A percentile compares a stretch with the other conserved stretches of the same genome.
Conservation (phyloP, 2,797 vertebrate species). For the Anisognathus igniventris region DNA sequence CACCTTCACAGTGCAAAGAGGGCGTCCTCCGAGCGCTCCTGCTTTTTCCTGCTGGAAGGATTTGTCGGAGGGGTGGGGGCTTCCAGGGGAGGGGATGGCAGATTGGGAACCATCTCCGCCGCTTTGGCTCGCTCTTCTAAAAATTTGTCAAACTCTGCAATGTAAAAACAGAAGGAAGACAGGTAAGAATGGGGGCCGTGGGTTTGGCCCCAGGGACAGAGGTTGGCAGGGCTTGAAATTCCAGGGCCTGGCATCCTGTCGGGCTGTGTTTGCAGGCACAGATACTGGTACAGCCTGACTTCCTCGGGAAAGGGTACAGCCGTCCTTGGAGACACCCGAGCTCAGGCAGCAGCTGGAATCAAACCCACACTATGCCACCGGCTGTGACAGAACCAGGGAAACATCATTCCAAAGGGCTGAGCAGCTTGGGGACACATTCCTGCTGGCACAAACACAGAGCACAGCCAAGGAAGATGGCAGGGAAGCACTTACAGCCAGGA, state of each 20-base stretch:
- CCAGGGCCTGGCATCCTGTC: not conserved
- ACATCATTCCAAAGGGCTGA: slow-evolving; percentile 44
- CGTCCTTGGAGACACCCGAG: not conserved
- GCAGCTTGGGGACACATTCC: not conserved
- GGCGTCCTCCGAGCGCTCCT: slow-evolving; percentile 83
- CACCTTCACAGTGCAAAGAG: slow-evolving; percentile 85
- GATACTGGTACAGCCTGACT: not conserved
- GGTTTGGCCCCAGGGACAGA: not conserved
- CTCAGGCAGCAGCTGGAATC: slow-evolving; percentile 26
- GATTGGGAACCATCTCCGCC: slow-evolving; percentile 85
- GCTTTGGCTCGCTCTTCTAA: slow-evolving; percentile 97
- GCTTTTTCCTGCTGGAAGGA: slow-evolving; percentile 82
- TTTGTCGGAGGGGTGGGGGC: slow-evolving; percentile 76
- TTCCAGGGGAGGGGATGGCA: slow-evolving; percentile 84
- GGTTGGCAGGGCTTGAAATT: not conserved
- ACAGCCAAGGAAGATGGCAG: not conserved
- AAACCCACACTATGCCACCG: not conserved
- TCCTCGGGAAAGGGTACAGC: not conserved
- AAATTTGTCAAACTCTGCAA: slow-evolving; percentile 96
- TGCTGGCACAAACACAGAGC: not conserved
- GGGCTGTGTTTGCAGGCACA: not conserved
- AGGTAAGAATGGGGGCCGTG: not conserved
- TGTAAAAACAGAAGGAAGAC: not conserved
- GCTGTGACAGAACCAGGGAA: not conserved
- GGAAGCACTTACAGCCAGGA: not conserved